phyloP scores from a whole-genome alignment of 2,113 vertebrate species.

The Canis aureus region DNA sequence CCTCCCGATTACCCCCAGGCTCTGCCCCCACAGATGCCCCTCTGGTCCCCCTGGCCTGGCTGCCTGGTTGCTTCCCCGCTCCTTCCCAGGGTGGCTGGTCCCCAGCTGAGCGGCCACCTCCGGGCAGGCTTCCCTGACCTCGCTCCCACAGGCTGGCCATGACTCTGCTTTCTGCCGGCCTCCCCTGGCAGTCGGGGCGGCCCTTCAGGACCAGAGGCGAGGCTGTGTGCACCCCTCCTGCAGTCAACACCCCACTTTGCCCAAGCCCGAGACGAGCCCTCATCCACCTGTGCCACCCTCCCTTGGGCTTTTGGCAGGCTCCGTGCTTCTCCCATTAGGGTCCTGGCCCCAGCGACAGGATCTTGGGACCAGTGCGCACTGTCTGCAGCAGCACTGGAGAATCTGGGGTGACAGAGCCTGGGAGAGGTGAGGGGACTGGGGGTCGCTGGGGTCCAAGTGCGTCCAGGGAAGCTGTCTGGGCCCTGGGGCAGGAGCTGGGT shows the following conservation, averaged over 20 bases:
- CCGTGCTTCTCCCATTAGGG: background rate
- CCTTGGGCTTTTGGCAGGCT: background rate
- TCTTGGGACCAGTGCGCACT: accelerated
- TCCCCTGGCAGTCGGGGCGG: accelerated
- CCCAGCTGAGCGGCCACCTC: too few relatives aligned
- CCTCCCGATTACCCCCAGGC: accelerated
- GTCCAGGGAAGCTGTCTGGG: background rate
- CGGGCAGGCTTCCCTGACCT: background rate
- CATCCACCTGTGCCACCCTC: too few relatives aligned
- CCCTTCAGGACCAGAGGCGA: too few relatives aligned
- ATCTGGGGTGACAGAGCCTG: background rate
- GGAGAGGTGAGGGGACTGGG: background rate
- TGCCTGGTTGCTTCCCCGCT: accelerated
- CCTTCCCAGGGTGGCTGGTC: accelerated
- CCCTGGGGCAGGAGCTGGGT: accelerated
- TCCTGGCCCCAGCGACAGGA: accelerated
- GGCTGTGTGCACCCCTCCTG: accelerated
- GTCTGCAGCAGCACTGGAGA: accelerated
- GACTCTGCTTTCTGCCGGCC: too few relatives aligned
- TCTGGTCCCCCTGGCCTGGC: background rate
- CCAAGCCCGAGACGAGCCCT: accelerated
- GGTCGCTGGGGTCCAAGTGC: background rate
- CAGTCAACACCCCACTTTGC: accelerated
- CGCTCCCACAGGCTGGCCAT: background rate
- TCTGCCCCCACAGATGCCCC: accelerated